phyloP scores from a whole-genome alignment of 2,888 invertebrate genomes.

The Andricus curvator region DNA sequence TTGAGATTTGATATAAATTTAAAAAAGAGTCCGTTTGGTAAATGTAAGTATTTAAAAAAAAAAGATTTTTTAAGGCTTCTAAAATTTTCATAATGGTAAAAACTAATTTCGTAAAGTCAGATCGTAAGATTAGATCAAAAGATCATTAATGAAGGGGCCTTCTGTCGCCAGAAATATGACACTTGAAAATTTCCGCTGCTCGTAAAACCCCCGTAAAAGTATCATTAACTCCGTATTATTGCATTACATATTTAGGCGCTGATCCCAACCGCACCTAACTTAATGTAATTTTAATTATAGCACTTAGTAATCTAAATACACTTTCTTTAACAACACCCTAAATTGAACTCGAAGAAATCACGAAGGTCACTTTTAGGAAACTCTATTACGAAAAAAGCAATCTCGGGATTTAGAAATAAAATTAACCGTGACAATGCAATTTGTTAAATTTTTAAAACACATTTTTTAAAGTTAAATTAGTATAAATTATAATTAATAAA shows the following conservation, averaged over 20 bases:
- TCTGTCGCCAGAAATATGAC: slow-evolving; percentile 10
- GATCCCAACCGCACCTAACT: slow-evolving; percentile 14
- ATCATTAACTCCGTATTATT: slow-evolving; percentile 22
- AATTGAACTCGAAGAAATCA: slow-evolving; percentile 14
- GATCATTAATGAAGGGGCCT: not conserved
- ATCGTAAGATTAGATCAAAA: not conserved
- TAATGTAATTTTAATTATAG: slow-evolving; percentile 35
- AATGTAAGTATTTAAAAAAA: not conserved
- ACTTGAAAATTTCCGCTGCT: not conserved
- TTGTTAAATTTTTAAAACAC: too few species aligned
- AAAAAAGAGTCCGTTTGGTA: not conserved
- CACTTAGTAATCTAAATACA: slow-evolving; percentile 17
- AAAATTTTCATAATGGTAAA: slow-evolving; percentile 13
- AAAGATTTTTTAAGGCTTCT: not conserved
- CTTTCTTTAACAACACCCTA: not conserved
- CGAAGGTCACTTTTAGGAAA: not conserved
- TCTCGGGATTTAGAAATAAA: not conserved
- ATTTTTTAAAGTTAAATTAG: too few species aligned
- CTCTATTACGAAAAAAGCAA: not conserved
- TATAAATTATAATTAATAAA: too few species aligned
- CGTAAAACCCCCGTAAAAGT: slow-evolving; percentile 21
- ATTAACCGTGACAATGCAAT: not conserved
- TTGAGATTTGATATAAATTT: too few species aligned
- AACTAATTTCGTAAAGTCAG: not conserved
- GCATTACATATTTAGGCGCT: not conserved